Evolutionary conservation across 1,140 invertebrate genomes (phyloP).

Genomic region (Patella vulgata): DNA sequence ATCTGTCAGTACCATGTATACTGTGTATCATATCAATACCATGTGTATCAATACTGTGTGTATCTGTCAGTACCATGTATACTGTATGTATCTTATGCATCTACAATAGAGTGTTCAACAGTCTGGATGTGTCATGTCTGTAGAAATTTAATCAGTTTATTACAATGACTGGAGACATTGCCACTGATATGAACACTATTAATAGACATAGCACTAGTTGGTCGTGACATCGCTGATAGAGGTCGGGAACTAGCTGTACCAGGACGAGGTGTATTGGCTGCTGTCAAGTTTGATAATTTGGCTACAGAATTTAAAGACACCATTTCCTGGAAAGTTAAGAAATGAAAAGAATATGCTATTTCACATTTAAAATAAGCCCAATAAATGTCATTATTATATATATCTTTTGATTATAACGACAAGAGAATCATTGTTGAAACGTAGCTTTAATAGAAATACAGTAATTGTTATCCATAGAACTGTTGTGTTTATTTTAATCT

Average conservation of each 20-base stretch:
- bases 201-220: constrained; percentile 15
- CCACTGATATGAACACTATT: constrained; percentile 29
- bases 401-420: not conserved
- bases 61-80: no score
- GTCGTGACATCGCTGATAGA: constrained; percentile 15
- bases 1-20: no score
- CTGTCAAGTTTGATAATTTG: constrained; percentile 35
- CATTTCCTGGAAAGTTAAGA: constrained; percentile 38
- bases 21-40: no score
- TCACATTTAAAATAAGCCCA: not conserved
- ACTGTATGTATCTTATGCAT: no score
- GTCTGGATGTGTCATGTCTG: constrained; percentile 24
- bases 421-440: no score
- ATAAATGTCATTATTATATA: not conserved
- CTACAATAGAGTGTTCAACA: no score
- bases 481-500: no score
- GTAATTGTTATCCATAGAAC: no score
- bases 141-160: constrained; percentile 36
- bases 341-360: not conserved
- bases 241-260: constrained; percentile 19
- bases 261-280: constrained; percentile 27
- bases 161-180: constrained; percentile 36
- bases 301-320: constrained; percentile 41
- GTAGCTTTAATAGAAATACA: no score
- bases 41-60: no score